Base-by-base conservation (phyloP, 2,888 invertebrate species). In the Griposia aprilina region DNA sequence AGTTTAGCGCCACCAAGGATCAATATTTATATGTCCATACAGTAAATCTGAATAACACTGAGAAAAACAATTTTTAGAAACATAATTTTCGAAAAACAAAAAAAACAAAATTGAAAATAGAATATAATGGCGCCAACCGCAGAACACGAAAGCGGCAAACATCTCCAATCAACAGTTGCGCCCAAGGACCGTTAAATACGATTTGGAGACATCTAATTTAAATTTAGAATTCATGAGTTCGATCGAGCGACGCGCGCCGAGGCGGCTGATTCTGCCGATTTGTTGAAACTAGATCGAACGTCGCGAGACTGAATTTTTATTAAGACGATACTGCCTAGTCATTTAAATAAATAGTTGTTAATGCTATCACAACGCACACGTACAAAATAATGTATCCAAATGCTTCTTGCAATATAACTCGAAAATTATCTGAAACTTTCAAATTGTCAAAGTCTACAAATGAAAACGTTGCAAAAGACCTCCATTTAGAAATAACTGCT, bases 171-270 rank as follows among this genome's bases (percentile, higher is more conserved):
- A 91, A 91, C 91, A 90, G 92, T 90, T 90, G 89, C 90, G 89
- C 86, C 84, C 91, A 91, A 93, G 89, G 88, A 90, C 92, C 91
- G 91, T 93, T 93, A 92, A 93, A 93, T 91, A 90, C 92, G 91
- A 93, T 93, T 93, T 91, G 91, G 91, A 92, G 91, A 92, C 92
- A 92, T 90, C 92, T 92, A 93, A 94, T 94, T 94, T 93, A 92
- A 94, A 94, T 93, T 93, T 93, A 90, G 92, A 93, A 93, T 92
- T 91, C 90, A 91, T 90, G 92, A 90, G 93, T 92, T 93, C 93
- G 92, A 93, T 93, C 92, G 93, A 92, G 92, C 91, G 91, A 80
- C 83, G 87, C 87, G 86, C 87, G 85, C 80, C 86, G 85, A 78
- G 87, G 71, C 65, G 81, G 75, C 76, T 80, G 82, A 87, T 89